phyloP scores from a whole-genome alignment of 2,888 invertebrate genomes.

The Saturnia japonica region DNA sequence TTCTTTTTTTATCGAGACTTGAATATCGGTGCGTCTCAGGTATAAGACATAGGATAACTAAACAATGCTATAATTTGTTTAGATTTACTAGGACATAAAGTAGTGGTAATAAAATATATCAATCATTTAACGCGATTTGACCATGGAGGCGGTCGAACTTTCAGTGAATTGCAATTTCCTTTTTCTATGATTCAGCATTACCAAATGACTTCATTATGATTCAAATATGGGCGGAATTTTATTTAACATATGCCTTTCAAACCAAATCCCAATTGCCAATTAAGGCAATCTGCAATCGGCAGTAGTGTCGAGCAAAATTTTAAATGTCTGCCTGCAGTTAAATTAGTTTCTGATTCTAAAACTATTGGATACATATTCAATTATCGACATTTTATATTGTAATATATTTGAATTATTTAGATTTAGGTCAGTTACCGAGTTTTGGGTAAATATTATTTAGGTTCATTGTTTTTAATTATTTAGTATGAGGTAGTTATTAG shows the following conservation, averaged over 20 bases:
- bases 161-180: neutral
- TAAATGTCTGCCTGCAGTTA: neutral
- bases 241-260: slow-evolving; percentile 8
- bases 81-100: neutral
- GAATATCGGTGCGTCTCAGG: no score
- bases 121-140: neutral
- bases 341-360: neutral
- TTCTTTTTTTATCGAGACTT: no score
- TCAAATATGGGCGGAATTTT: slow-evolving; percentile 3
- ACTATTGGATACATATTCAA: neutral
- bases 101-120: neutral
- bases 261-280: slow-evolving; percentile 1
- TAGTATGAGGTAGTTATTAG: no score
- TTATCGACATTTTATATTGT: neutral
- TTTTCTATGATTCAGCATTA: slow-evolving; percentile 5
- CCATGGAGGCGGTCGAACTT: neutral
- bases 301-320: neutral
- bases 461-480: no score
- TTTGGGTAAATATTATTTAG: no score
- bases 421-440: neutral
- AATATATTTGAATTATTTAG: neutral
- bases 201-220: slow-evolving; percentile 7
- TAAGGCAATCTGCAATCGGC: slow-evolving; percentile 8
- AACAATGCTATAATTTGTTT: no score
- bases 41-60: no score